A percentile compares a stretch with the other conserved stretches of the same genome.
phyloP scores from a whole-genome alignment of 92 coral and sea anemone species.

The Montipora capitata region DNA sequence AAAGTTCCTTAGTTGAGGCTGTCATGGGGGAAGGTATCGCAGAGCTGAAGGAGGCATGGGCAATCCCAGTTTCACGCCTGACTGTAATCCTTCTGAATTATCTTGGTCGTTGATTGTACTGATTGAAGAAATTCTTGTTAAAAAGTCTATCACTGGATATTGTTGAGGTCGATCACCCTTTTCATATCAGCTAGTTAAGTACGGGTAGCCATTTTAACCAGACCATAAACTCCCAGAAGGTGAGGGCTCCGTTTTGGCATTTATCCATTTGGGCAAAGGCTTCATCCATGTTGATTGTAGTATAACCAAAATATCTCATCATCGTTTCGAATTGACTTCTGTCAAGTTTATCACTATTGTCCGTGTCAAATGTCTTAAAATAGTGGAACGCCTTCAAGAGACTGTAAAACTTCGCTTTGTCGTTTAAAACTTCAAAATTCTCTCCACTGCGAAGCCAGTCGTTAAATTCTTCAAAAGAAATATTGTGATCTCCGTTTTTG shows the following conservation, averaged over 20 bases:
- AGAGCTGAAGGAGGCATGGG: too few species aligned
- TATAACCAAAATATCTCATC: constrained; percentile 76
- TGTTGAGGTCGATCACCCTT: too few species aligned
- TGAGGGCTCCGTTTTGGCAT: constrained; percentile 71
- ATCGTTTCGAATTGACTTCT: constrained; percentile 59
- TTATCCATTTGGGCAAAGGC: constrained; percentile 70
- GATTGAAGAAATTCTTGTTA: too few species aligned
- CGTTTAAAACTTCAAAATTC: constrained; percentile 70
- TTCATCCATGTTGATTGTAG: constrained; percentile 36
- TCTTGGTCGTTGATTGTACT: too few species aligned
- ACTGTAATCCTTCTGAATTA: too few species aligned
- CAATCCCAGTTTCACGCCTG: too few species aligned
- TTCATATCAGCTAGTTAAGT: not conserved
- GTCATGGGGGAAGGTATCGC: too few species aligned
- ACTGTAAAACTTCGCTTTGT: constrained; percentile 56
- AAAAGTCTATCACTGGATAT: too few species aligned
- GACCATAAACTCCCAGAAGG: constrained; percentile 85
- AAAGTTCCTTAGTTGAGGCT: too few species aligned
- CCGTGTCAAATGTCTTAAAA: constrained; percentile 75
- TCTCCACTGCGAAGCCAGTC: constrained; percentile 89
- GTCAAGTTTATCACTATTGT: constrained; percentile 63
- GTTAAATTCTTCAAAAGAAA: constrained; percentile 81
- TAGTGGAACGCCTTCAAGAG: constrained; percentile 70
- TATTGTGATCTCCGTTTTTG: constrained; percentile 77
- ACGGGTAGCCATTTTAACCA: constrained; percentile 86